Base-by-base conservation (phyloP, 2,113 vertebrate genomes). In the Pelodiscus sinensis region DNA sequence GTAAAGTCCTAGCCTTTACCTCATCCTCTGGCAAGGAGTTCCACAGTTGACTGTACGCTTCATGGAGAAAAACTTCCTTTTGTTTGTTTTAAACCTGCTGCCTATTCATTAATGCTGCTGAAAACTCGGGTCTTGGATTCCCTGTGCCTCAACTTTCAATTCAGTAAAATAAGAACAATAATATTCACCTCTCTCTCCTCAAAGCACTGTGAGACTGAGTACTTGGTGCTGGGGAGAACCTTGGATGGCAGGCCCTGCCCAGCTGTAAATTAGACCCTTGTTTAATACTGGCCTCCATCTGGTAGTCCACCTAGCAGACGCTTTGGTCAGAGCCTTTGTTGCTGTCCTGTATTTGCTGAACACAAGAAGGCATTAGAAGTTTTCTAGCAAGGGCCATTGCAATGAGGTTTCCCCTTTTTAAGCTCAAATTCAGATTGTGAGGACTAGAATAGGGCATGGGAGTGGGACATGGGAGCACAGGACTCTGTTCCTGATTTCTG, bases 271-370 rank as follows among this genome's bases (percentile, higher is more conserved):
- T 68, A 54, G 54, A 35, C 22, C 18, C 31, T 52, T 25, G n/a
- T 65, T 38, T 9, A 44, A 16, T 0, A 68, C 31, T 68, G n/a
- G 0, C 35, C 81, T 38, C 13, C 3, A 81, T 79, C 84, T 58
- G 3, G 0, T 11, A 25, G 44, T 21, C 54, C 35, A 2, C 54
- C 31, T 35, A 51, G 51, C 29, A 68, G 44, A 15, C 7, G 0
- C 9, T 0, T 35, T 35, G 16, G 8, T 68, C 65, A 0, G 75
- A 84, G 62, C 54, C n/a, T 2, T 83, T 60, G 56, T 38, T 21
- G 4, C 79, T 0, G 0, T 0, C 55, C 56, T 11, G 29, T 11
- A 16, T 35, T 50, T 6, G 2, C 4, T 3, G 8, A 11, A 94
- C 51, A 31, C 2, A 31, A 54, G 51, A 55, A 79, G 77, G 12